A percentile compares a stretch with the other conserved stretches of the same genome.
phyloP scores from a whole-genome alignment of 2,113 vertebrate species.

The Illadopsis cleaveri region DNA sequence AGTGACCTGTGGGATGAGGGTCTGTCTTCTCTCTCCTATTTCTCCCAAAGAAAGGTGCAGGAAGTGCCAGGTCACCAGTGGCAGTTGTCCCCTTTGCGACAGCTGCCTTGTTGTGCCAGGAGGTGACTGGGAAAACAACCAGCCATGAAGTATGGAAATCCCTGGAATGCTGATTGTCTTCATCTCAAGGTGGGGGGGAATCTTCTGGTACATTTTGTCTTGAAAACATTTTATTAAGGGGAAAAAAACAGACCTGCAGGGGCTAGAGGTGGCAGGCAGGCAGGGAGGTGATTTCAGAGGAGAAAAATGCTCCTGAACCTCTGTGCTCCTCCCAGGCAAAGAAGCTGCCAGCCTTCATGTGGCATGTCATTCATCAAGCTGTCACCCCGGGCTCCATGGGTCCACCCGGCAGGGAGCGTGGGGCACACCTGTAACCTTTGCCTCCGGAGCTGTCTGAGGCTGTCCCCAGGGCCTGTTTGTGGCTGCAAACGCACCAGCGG shows the following conservation, averaged over 20 bases:
- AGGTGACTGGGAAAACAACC: background rate
- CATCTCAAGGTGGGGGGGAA: background rate
- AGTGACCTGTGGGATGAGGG: background rate
- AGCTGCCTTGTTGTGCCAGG: background rate
- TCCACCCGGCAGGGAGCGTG: background rate
- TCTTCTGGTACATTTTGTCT: background rate
- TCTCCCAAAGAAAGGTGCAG: background rate
- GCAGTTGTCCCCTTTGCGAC: background rate
- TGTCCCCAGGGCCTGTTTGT: background rate
- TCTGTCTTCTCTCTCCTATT: background rate
- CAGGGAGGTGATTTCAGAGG: conserved; percentile 47
- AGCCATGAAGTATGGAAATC: background rate
- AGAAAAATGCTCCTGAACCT: conserved; percentile 58
- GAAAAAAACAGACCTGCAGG: background rate
- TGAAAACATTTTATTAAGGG: background rate
- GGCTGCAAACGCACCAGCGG: background rate
- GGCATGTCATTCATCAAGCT: conserved; percentile 48
- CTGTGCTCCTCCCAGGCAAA: conserved; percentile 45
- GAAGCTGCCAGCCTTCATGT: conserved; percentile 54
- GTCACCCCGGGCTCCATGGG: background rate
- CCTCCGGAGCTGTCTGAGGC: background rate
- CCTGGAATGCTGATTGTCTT: background rate
- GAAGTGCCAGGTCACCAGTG: background rate
- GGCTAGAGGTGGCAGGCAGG: background rate
- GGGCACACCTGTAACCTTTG: conserved; percentile 55